Conservation (phyloP, 2,797 vertebrate species). For the Acanthurus tractus region DNA sequence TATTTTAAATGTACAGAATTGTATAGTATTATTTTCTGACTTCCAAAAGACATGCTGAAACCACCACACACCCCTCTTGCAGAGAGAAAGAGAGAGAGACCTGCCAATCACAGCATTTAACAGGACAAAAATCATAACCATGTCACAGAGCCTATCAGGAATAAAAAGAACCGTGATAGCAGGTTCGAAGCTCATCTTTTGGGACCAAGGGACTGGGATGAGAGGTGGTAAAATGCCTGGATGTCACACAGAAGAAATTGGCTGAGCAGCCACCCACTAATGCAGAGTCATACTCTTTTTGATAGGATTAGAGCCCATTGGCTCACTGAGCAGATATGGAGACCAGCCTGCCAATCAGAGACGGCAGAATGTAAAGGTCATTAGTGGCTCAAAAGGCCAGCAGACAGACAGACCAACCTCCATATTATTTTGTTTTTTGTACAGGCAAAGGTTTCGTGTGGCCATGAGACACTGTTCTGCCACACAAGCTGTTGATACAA, state of each 20-base stretch:
- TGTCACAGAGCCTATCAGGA: constrained; percentile 39
- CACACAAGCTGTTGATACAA: constrained; percentile 12
- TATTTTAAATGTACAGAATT: background rate
- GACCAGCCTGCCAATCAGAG: constrained; percentile 60
- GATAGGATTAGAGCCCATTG: constrained; percentile 70
- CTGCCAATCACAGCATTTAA: constrained; percentile 52
- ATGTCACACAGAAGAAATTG: constrained; percentile 57
- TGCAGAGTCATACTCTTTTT: constrained; percentile 66
- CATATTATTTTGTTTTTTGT: constrained; percentile 15
- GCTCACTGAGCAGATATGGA: constrained; percentile 57
- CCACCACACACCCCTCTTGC: constrained; percentile 5
- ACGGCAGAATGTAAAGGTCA: constrained; percentile 46
- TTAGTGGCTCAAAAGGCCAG: constrained; percentile 42
- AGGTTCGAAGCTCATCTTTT: constrained; percentile 51
- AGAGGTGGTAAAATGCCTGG: constrained; percentile 57
- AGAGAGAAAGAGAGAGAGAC: background rate
- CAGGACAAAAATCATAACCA: constrained; percentile 42
- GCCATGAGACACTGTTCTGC: constrained; percentile 1
- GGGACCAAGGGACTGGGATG: constrained; percentile 45
- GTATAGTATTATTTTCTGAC: background rate
- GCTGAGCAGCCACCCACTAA: constrained; percentile 55
- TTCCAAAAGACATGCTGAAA: constrained; percentile 10
- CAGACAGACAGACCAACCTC: constrained; percentile 4
- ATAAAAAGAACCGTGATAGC: constrained; percentile 33
- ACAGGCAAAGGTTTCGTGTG: constrained; percentile 21